Base-by-base conservation (phyloP, 2,888 invertebrate genomes). In the Nephrotoma flavescens region DNA sequence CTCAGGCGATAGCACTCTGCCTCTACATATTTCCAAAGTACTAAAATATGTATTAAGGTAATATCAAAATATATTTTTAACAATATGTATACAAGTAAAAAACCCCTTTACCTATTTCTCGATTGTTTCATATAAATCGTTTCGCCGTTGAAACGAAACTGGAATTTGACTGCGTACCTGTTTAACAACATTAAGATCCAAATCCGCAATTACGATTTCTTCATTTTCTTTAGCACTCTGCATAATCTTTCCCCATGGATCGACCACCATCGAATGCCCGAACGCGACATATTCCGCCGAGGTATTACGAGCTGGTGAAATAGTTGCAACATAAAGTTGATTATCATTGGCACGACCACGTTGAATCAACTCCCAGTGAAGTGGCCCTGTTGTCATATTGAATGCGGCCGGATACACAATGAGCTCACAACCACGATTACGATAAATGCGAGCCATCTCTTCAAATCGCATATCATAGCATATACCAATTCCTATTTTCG, bases 401-500 rank as follows among this genome's bases (percentile, higher is more conserved):
- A 99, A 99, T 3, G 98, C 98, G 41, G 96, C 98, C 0, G 99
- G 98, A 92, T 98, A 99, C 83, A 99, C 92, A 47, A 99, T 91
- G 89, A 98, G 91, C 85, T 97, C 94, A 90, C 98, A 98, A 0
- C 96, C 97, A 95, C 89, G 9, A 86, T 93, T 92, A 1, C 95
- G 92, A 92, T 96, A 95, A 12, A 96, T 89, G 88, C 95, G 94
- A 0, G 97, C 96, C 93, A 98, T 92, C 92, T 98, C 98, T 87
- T 95, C 94, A 92, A 99, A 99, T 84, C 99, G 93, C 87, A 98
- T 93, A 90, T 99, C 99, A 90, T 99, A 99, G 90, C 99, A 99
- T 89, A 99, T 97, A n/a, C 97, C 98, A 84, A 99, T 89, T 0
- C 99, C 99, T 87, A 98, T 92, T 92, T 95, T 96, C 31, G 93